Base-by-base conservation (phyloP, 2,113 vertebrate genomes). In the Prochilodus magdalenae region DNA sequence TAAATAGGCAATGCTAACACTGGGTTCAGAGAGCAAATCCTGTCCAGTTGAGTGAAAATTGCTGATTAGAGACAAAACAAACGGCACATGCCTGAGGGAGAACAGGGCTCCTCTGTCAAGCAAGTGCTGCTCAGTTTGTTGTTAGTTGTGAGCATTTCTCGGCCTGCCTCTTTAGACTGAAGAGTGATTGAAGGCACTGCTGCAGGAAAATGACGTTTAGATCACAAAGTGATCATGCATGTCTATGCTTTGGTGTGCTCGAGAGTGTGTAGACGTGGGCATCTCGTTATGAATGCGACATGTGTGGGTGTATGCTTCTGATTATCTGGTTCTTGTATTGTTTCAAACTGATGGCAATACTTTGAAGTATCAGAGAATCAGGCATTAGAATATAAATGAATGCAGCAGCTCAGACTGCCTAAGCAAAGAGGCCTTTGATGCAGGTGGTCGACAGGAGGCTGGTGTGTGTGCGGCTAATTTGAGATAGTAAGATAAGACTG, bases 361-460 rank as follows among this genome's bases (percentile, higher is more conserved):
- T 27, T 72, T 71, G 74, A 70, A 76, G 36, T 67, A 27, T 63
- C 22, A n/a, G 49, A 29, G 73, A 75, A 27, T 30, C 40, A 40
- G 40, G n/a, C 73, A 49, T 71, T 77, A 71, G 57, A 82, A 69
- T 36, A 77, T 13, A 77, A 75, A 51, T 77, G 20, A 83, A 71
- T 77, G 74, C 26, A 62, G 66, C 33, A 62, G 27, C 73, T 51
- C 26, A 47, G 26, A 44, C 55, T 2, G n/a, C 67, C n/a, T 65
- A 26, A 65, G n/a, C 77, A 75, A 59, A 73, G 36, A 84, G 53
- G 62, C 40, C 49, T 84, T 84, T 80, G 83, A 84, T 69, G 77
- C 81, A 51, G 59, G 69, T 83, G 63, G 79, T 49, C 40, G 20
- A 51, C 26, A n/a, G 67, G 24, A 30, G 22, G 8, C 44, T 20